Evolutionary conservation across 92 coral and sea anemone species (phyloP), one percentile per base, ranked within the genome.

Genomic region (Pocillopora grandis): DNA sequence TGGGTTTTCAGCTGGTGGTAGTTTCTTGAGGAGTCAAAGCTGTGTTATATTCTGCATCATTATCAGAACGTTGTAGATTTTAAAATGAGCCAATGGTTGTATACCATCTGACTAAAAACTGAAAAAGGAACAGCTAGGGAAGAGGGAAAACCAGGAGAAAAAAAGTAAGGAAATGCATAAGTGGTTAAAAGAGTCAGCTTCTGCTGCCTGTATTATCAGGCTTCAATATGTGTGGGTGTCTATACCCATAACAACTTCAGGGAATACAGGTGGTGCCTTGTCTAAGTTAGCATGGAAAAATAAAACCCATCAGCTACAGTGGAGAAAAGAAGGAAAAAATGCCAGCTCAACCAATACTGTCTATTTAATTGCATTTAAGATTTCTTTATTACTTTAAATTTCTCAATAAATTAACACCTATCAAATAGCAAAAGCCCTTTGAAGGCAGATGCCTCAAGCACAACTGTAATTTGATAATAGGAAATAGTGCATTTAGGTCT

Each of bases 201-300:
- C 55, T 16, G 17, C 64, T 49, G 66, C 76, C 62, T 84, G 56
- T 13, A 3, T 49, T 52, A 5, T 13, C 5, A 75, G 55, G 5
- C 75, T 75, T 2, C 87, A 84, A 36, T 64, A 74, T 17, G 37
- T 42, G 52, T 7, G 8, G 8, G 52, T 56, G 17, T 84, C 82
- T 35, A 16, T 20, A 57, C 3, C 76, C 2, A 66, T 82, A 10
- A 76, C 55, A 19, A 6, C 52, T 19, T 65, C 36, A 10, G 76
- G 82, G 33, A 33, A 66, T 10, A 16, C 76, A 57, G 87, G 87
- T 12, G 23, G 75, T 2, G 64, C 48, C 18, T 36, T 58, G 20
- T 84, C 67, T 57, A 84, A 12, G 3, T 57, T 65, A 31, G 82
- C 66, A 52, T 66, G 82, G 87, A 84, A 84, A 23, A 31, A 0